Conservation (phyloP, 2,113 vertebrate genomes). For the Heptranchias perlo region DNA sequence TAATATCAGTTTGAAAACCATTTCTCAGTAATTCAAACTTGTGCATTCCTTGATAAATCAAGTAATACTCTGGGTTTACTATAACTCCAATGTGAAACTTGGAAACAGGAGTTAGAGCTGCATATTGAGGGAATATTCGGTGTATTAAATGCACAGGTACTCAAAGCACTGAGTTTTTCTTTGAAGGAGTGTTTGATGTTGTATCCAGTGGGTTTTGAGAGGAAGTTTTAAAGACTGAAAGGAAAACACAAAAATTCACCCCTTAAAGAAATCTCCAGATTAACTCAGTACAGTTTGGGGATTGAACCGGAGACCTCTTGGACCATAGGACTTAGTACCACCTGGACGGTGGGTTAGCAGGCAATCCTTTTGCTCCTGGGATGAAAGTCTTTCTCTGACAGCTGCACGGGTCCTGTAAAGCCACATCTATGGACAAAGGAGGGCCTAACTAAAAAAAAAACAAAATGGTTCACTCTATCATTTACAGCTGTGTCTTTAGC, state of each 20-base stretch:
- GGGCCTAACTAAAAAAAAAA: not conserved
- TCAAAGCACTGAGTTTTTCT: not conserved
- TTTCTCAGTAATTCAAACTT: not conserved
- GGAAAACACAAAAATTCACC: not conserved
- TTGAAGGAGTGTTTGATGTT: not conserved
- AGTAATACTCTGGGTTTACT: not conserved
- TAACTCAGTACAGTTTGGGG: not conserved
- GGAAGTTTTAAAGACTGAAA: not conserved
- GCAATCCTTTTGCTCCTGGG: not conserved
- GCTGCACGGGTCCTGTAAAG: not conserved
- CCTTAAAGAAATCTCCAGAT: not conserved
- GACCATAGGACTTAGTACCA: not conserved
- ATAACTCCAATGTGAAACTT: not conserved
- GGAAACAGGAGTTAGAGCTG: not conserved
- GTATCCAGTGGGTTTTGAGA: not conserved
- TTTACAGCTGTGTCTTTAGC: not conserved
- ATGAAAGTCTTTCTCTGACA: not conserved
- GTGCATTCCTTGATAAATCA: not conserved
- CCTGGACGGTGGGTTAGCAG: no score
- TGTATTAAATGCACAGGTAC: no score
- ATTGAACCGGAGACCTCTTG: not conserved
- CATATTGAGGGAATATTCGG: not conserved
- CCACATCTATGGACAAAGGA: not conserved
- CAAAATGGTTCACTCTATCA: not conserved
- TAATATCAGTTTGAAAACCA: not conserved